Conservation (phyloP, 2,797 vertebrate species). For the Pachyuromys duprasi region DNA sequence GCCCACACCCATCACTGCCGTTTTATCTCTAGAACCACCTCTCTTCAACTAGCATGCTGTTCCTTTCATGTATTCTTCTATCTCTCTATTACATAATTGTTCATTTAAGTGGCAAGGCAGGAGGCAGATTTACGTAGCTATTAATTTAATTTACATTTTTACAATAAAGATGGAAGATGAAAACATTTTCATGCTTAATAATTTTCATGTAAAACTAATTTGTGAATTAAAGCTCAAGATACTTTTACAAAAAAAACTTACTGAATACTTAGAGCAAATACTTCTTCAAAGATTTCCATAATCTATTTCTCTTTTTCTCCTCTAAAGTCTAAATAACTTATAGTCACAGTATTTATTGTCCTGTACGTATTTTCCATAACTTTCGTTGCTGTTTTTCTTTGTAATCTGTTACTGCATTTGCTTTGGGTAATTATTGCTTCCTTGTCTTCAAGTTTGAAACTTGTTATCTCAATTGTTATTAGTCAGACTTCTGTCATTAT, state of each 20-base stretch:
- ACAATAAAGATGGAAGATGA: not conserved
- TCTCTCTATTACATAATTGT: not conserved
- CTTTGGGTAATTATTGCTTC: not conserved
- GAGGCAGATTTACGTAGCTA: constrained; percentile 26
- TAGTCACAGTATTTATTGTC: not conserved
- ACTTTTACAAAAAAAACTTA: not conserved
- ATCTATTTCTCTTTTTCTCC: not conserved
- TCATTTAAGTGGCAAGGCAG: not conserved
- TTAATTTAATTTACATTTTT: constrained; percentile 68
- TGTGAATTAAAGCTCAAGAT: not conserved
- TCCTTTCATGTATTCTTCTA: not conserved
- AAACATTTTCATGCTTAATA: not conserved
- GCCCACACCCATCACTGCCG: not conserved
- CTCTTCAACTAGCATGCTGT: not conserved
- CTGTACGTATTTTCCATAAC: not conserved
- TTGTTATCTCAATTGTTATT: not conserved
- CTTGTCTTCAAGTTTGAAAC: not conserved
- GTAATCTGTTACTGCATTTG: not conserved
- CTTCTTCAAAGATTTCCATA: not conserved
- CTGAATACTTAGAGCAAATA: not conserved
- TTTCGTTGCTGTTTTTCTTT: not conserved
- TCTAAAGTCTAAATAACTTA: not conserved
- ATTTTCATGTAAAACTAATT: not conserved
- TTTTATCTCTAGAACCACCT: not conserved
- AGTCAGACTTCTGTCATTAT: not conserved